Base-by-base conservation (phyloP, 2,888 invertebrate species). In the Eupithecia subumbrata region DNA sequence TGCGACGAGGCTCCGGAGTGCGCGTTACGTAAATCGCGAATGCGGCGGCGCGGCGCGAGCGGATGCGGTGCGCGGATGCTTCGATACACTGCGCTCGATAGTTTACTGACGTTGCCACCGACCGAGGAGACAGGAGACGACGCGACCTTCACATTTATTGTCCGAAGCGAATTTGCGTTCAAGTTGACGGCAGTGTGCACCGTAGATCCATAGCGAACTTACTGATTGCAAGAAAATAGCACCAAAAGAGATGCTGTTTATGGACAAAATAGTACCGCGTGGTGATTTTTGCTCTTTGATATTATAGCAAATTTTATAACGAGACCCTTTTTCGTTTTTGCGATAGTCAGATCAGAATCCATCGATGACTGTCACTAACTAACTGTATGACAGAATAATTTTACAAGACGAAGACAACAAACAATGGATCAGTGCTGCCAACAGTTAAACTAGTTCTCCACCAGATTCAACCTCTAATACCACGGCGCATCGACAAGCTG, bases 121-220 rank as follows among this genome's bases (percentile, higher is more conserved):
- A 84, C 82, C 82, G 79, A 81, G 82, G 81, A 80, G 79, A 79
- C 22, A 52, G 52, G 52, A 56, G n/a, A 22, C n/a, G n/a, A 18
- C 52, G 22, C 79, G 89, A 87, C 91, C 91, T 91, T 92, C 91
- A 90, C 88, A 82, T 91, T 89, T 90, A 85, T 85, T 85, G 82
- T 84, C 82, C 96, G 96, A 81, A 74, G 75, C 71, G 16, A 76
- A 75, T 69, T 69, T 56, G 43, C 66, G n/a, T 70, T n/a, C 43
- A 69, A 66, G 66, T 40, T 22, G 25, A 34, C 18, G 18, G 18
- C 34, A 11, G 34, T 16, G 64, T 9, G 63, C 52, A 9, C 52
- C 0, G n/a, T 56, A 22, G 1, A 56, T 22, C 56, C 56, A 60
- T 60, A 14, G 22, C 25, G 12, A 25, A 22, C 22, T 60, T 25